These are phyloP conservation scores for Pseudotriccus pelzelni DNA, from an alignment of 2,797 vertebrate genomes.

Conservation along the genomic window DNA sequence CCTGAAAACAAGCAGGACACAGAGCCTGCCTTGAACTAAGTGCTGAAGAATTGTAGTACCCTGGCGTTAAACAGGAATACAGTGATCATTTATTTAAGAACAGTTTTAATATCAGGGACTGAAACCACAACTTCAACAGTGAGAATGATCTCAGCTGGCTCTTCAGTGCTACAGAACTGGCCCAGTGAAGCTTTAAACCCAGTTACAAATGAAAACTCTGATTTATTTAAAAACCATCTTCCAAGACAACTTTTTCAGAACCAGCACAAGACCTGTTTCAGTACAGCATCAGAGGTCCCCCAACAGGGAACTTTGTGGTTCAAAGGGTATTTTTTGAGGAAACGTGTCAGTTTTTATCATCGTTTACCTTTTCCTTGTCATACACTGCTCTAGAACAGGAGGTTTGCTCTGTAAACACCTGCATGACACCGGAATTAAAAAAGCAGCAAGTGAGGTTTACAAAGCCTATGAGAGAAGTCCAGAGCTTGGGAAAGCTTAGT, in stretches of 20 bases:
- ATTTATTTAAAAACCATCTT: slow-evolving; percentile 13
- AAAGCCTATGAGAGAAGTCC: not conserved
- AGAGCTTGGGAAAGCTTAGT: not conserved
- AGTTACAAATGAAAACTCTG: slow-evolving; percentile 1
- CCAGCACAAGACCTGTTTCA: not conserved
- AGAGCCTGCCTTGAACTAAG: not conserved
- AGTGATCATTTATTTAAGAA: not conserved
- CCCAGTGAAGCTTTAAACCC: not conserved
- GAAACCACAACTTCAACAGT: not conserved
- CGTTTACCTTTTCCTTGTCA: not conserved
- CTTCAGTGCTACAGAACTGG: not conserved
- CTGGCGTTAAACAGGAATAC: not conserved
- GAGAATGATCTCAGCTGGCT: not conserved
- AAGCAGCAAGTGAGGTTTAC: not conserved
- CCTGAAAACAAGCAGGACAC: not conserved
- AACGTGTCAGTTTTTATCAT: not conserved
- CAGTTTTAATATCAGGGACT: not conserved
- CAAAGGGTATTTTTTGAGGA: not conserved
- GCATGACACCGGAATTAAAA: not conserved
- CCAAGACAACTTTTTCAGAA: not conserved
- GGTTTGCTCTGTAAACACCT: not conserved
- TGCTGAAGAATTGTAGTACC: not conserved
- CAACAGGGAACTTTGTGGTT: not conserved
- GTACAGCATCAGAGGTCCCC: not conserved
- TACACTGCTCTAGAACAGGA: not conserved